phyloP scores from a whole-genome alignment of 2,888 invertebrate genomes.

The Megalurothrips usitatus region DNA sequence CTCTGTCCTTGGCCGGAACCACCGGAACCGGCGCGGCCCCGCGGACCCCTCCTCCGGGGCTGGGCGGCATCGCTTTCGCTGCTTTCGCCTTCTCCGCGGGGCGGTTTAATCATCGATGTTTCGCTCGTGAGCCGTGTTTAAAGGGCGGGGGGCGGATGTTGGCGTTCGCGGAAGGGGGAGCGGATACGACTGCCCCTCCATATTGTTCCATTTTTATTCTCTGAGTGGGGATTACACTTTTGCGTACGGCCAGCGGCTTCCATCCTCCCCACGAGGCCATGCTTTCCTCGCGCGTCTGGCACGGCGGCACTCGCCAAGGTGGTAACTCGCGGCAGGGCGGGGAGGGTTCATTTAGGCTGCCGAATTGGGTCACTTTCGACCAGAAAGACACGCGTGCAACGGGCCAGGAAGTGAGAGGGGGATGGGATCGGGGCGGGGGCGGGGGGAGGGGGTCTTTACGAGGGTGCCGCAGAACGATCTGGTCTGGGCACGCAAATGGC shows the following conservation, averaged over 20 bases:
- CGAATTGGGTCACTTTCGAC: conserved; percentile 2
- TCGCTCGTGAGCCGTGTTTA: no score
- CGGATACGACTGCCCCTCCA: no score
- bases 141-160: no score
- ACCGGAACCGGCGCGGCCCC: no score
- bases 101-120: no score
- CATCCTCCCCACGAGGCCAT: no score
- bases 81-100: not conserved
- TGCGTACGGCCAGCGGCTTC: no score
- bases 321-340: not conserved
- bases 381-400: not conserved
- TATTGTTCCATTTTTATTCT: no score
- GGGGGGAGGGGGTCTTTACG: conserved; percentile 6
- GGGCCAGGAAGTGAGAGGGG: not conserved
- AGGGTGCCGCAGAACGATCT: conserved; percentile 9
- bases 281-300: no score
- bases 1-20: not conserved
- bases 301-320: not conserved
- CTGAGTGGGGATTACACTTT: no score
- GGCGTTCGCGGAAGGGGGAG: no score
- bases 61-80: no score
- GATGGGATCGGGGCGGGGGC: not conserved
- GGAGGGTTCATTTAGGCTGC: not conserved
- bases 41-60: not conserved
- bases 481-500: conserved; percentile 23